Evolutionary conservation across 2,113 vertebrate genomes (phyloP).

Genomic region (Terrapene triunguis): DNA sequence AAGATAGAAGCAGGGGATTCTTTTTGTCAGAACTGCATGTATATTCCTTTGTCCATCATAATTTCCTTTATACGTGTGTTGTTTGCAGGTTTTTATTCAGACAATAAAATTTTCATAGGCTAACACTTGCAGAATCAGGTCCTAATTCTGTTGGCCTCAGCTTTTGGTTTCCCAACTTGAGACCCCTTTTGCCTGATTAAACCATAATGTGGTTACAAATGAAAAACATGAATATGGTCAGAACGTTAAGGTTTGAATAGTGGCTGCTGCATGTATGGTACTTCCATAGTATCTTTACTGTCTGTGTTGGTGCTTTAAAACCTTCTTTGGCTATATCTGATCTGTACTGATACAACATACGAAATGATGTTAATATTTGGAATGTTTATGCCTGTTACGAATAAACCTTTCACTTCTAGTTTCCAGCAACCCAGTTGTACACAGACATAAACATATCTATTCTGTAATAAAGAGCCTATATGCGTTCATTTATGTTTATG

Average conservation of each 20-base stretch:
- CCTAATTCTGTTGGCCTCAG: neutral
- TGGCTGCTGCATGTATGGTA: neutral
- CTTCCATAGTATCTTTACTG: neutral
- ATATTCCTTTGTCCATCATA: neutral
- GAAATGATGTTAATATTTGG: neutral
- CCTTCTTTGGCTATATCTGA: neutral
- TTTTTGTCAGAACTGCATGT: neutral
- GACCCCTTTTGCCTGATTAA: neutral
- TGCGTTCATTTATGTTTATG: rapidly evolving
- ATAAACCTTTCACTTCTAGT: neutral
- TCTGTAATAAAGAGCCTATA: rapidly evolving
- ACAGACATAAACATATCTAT: neutral
- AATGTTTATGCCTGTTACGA: rapidly evolving
- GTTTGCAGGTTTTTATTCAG: neutral
- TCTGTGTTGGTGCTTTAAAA: neutral
- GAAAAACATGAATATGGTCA: rapidly evolving
- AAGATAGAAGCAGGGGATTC: neutral
- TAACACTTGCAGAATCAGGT: neutral
- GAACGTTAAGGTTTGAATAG: neutral
- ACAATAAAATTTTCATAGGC: neutral
- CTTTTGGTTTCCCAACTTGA: neutral
- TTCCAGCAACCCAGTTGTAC: slow-evolving; percentile 1
- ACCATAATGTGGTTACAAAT: neutral
- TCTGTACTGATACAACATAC: neutral
- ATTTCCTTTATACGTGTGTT: neutral